These are phyloP conservation scores for Lithobates sylvaticus DNA, from an alignment of 2,797 vertebrate species.

Conservation along the genomic window DNA sequence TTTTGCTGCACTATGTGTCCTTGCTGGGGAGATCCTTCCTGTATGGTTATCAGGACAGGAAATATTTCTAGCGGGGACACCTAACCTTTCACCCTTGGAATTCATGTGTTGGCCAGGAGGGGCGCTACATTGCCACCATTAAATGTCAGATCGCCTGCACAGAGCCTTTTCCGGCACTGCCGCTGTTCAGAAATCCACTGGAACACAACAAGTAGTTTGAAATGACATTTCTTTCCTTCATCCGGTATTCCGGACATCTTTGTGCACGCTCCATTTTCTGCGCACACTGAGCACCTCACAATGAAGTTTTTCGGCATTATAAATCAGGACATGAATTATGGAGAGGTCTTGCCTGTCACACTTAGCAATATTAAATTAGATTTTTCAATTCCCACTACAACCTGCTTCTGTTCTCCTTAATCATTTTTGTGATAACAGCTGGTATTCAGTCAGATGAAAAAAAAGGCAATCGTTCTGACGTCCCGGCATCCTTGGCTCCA, in stretches of 20 bases:
- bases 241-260: neutral
- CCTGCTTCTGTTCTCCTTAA: slow-evolving; percentile 44
- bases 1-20: too few species aligned
- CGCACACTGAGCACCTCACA: neutral
- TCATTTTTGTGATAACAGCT: slow-evolving; percentile 53
- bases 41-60: too few species aligned
- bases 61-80: too few species aligned
- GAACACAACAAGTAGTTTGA: too few species aligned
- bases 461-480: slow-evolving; percentile 25
- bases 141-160: too few species aligned
- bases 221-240: too few species aligned
- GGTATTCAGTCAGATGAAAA: slow-evolving; percentile 51
- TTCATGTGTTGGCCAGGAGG: too few species aligned
- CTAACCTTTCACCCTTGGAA: too few species aligned
- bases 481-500: slow-evolving; percentile 24
- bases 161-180: too few species aligned
- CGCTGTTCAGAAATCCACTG: too few species aligned
- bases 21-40: too few species aligned
- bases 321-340: slow-evolving; percentile 43
- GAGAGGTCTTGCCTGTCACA: slow-evolving; percentile 34
- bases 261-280: neutral
- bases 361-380: slow-evolving; percentile 51
- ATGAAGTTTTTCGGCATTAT: slow-evolving; percentile 15
- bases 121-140: too few species aligned
- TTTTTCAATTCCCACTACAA: slow-evolving; percentile 51